These are phyloP conservation scores for Ommatoiulus sabulosus DNA, from an alignment of 2,888 invertebrate species.

Conservation along the genomic window DNA sequence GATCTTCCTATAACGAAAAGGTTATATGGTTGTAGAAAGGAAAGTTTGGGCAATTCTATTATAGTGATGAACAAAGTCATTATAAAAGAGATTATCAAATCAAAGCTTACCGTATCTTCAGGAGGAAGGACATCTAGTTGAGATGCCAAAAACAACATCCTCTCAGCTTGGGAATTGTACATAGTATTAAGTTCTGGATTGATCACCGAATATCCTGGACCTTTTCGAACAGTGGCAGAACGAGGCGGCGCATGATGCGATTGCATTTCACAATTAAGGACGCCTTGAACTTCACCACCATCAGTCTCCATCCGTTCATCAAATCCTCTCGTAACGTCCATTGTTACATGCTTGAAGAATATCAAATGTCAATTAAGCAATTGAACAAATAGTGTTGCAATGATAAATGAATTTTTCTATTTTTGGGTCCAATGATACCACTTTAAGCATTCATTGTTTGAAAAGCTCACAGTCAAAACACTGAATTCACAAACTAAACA, in stretches of 20 bases:
- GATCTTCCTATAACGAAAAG: constrained; percentile 38
- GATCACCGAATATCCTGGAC: constrained; percentile 57
- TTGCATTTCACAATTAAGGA: background rate
- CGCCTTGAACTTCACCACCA: constrained; percentile 43
- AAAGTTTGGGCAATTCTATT: background rate
- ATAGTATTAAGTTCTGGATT: constrained; percentile 54
- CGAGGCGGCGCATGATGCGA: background rate
- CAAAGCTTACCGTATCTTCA: background rate
- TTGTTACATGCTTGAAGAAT: background rate
- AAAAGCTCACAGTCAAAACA: no score
- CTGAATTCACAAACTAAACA: no score
- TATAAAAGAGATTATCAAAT: background rate
- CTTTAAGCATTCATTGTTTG: no score
- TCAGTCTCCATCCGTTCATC: constrained; percentile 58
- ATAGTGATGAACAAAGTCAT: background rate
- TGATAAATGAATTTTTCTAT: no score
- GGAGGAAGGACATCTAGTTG: constrained; percentile 32
- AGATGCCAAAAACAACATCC: constrained; percentile 42
- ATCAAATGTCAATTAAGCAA: background rate
- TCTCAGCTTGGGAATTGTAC: constrained; percentile 51
- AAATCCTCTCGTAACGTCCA: background rate
- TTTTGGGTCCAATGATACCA: no score
- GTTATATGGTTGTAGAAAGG: background rate
- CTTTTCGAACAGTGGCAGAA: constrained; percentile 51
- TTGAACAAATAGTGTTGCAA: background rate